phyloP scores from a whole-genome alignment of 2,113 vertebrate species.

The Scopus umbretta region DNA sequence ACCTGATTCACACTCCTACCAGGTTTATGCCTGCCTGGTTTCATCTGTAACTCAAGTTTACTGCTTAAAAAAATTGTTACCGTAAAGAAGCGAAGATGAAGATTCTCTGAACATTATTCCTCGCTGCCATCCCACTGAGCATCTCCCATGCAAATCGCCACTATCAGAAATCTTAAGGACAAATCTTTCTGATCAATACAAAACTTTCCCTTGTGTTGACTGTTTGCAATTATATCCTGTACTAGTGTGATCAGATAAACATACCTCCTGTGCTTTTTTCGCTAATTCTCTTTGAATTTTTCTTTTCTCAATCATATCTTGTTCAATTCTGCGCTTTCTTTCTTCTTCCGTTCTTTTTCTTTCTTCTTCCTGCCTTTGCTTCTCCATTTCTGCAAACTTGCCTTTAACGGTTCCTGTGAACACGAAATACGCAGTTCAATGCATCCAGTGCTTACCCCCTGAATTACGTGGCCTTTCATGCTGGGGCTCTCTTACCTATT shows the following conservation, averaged over 20 bases:
- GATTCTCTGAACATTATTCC: background rate
- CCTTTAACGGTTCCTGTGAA: slow-evolving; percentile 93
- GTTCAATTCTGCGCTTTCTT: slow-evolving; percentile 86
- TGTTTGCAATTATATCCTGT: background rate
- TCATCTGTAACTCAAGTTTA: background rate
- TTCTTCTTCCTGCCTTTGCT: slow-evolving; percentile 89
- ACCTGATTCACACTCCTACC: background rate
- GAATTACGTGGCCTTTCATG: background rate
- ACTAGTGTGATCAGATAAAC: background rate
- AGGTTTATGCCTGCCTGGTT: background rate
- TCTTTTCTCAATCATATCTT: slow-evolving; percentile 91
- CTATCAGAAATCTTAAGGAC: background rate
- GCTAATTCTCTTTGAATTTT: slow-evolving; percentile 95
- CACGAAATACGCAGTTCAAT: background rate
- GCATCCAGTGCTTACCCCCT: background rate
- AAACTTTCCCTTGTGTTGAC: background rate
- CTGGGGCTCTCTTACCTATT: slow-evolving; percentile 79
- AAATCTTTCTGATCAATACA: background rate
- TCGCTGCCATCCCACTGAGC: background rate
- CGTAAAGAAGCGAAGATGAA: background rate
- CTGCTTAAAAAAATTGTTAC: background rate
- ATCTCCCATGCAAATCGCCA: background rate
- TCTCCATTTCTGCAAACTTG: slow-evolving; percentile 98
- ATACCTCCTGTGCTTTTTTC: slow-evolving; percentile 88
- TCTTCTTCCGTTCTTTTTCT: slow-evolving; percentile 89